Conservation (phyloP, 1,140 invertebrate species). For the Lepidotrigona ventralis region DNA sequence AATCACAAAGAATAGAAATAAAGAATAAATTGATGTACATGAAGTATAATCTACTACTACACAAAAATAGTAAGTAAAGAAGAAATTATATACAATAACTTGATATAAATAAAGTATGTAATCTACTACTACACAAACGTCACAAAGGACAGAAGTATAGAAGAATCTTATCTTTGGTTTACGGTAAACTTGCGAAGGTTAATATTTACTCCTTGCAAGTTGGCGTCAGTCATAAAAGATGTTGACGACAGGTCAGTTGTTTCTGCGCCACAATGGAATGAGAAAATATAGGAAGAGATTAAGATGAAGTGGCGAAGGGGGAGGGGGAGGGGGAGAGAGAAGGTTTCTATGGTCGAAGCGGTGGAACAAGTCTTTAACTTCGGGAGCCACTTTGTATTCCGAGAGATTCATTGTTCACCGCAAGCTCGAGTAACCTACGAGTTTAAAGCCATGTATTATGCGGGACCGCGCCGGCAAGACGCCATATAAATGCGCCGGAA, state of each 20-base stretch:
- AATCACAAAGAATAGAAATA: no score
- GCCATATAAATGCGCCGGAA: conserved; percentile 63
- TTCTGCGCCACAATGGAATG: background rate
- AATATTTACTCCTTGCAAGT: background rate
- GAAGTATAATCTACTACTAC: no score
- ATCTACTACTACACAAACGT: no score
- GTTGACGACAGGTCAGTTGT: background rate
- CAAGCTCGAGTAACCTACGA: conserved; percentile 55
- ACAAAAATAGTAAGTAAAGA: no score
- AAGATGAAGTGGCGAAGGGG: background rate
- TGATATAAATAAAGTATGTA: no score
- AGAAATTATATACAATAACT: no score
- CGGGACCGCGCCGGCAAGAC: conserved; percentile 51
- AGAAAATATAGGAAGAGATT: background rate
- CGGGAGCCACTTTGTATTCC: conserved; percentile 62
- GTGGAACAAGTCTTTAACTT: conserved; percentile 35
- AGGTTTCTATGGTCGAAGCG: background rate
- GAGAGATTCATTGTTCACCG: conserved; percentile 64
- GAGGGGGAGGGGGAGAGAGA: background rate
- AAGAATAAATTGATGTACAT: no score
- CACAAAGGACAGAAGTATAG: no score
- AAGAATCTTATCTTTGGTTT: no score
- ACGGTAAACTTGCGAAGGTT: background rate
- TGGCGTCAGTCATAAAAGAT: background rate
- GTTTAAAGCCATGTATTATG: conserved; percentile 62